phyloP scores from a whole-genome alignment of 2,797 vertebrate genomes.

The Percopsis omiscomaycus region DNA sequence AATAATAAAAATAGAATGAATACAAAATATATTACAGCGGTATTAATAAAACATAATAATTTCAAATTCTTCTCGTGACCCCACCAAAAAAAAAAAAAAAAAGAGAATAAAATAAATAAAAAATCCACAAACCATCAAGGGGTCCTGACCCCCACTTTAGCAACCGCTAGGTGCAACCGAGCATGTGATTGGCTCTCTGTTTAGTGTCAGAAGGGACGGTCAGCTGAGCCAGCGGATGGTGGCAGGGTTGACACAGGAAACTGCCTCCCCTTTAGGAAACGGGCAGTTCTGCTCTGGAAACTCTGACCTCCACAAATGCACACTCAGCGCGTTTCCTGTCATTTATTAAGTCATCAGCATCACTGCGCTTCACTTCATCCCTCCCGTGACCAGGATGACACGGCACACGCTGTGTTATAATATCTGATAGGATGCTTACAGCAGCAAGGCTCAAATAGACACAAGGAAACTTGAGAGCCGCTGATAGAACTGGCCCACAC shows the following conservation, averaged over 20 bases:
- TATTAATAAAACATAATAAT: no score
- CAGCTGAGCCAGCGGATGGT: conserved; percentile 49
- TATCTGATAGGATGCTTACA: no score
- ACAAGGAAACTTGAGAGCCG: no score
- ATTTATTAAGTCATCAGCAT: neutral
- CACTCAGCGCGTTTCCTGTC: conserved; percentile 41
- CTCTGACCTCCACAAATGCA: conserved; percentile 15
- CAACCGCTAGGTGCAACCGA: neutral
- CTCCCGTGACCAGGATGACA: no score
- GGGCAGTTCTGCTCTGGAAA: conserved; percentile 22
- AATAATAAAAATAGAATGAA: no score
- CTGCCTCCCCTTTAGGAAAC: conserved; percentile 50
- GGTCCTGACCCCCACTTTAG: neutral
- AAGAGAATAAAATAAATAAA: neutral
- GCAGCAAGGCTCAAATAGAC: no score
- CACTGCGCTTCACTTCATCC: neutral
- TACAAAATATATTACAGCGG: no score
- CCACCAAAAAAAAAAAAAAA: neutral
- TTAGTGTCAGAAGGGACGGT: neutral
- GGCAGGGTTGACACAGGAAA: conserved; percentile 29
- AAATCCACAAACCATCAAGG: no score
- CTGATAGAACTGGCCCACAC: no score
- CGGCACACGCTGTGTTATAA: no score
- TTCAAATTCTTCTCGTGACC: no score
- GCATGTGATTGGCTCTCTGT: conserved; percentile 18